A percentile compares a stretch with the other conserved stretches of the same genome.
Evolutionary conservation across 2,888 invertebrate species (phyloP).

Genomic region (Athalia circularis): DNA sequence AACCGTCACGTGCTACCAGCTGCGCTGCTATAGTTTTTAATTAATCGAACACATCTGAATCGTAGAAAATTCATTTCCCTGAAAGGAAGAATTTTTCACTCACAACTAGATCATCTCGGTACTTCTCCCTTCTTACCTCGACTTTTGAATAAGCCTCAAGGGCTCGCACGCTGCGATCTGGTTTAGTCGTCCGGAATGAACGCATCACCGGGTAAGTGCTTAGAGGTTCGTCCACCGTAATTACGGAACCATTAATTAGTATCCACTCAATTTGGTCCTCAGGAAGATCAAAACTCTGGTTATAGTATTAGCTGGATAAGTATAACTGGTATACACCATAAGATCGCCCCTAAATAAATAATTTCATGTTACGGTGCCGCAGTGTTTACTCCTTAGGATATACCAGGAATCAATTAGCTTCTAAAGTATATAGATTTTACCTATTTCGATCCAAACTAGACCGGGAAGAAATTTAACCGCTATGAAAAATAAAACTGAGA

Average conservation of each 20-base stretch:
- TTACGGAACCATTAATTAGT: constrained; percentile 45
- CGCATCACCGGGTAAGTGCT: constrained; percentile 25
- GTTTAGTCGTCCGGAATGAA: constrained; percentile 26
- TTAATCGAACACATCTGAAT: too few relatives aligned
- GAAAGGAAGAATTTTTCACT: too few relatives aligned
- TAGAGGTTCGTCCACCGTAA: constrained; percentile 30
- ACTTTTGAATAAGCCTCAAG: constrained; percentile 19
- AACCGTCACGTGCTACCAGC: neutral
- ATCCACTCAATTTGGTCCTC: constrained; percentile 14
- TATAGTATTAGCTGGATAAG: too few relatives aligned
- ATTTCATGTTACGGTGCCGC: neutral
- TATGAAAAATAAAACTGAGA: too few relatives aligned
- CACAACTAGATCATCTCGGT: neutral
- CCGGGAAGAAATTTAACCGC: too few relatives aligned
- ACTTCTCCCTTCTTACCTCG: neutral
- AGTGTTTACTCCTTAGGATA: neutral
- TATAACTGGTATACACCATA: too few relatives aligned
- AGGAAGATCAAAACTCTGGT: constrained; percentile 1
- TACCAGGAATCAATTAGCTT: neutral
- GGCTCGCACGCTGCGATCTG: constrained; percentile 24
- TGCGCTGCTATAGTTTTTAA: too few relatives aligned
- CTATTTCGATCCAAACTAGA: too few relatives aligned
- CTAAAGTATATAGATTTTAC: neutral
- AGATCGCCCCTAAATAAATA: too few relatives aligned
- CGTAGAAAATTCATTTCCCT: too few relatives aligned